Evolutionary conservation across 64 coral and sea anemone species (phyloP), one percentile per base, ranked within the genome.

Genomic region (Trachythela sp.): DNA sequence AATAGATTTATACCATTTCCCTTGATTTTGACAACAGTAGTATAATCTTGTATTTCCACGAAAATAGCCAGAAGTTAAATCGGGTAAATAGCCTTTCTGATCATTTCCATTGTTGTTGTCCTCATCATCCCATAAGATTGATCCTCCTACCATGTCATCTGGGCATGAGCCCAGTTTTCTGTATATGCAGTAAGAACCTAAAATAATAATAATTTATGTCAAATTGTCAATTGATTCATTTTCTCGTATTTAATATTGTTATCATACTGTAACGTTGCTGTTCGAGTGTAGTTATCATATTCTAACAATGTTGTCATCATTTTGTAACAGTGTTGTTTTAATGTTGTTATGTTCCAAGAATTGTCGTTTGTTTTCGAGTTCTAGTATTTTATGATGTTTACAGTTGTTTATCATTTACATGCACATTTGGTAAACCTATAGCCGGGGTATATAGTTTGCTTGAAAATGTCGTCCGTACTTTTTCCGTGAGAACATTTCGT

Each of bases 11-110:
- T 37, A 2, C 75, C 75, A 80, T 37, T 20, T 37, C 37, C 75
- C 75, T 37, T 80, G 30, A 39, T 37, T 80, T 80, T 80, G 75
- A 35, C 75, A 80, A 37, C 75, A 80, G 17, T 80, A 80, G 75
- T 80, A 34, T 17, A 80, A 80, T 64, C 10, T 35, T n/a, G 15
- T 37, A 37, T 39, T 30, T 3, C 18, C 33, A 39, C 11, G 11
- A 45, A 45, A 45, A 45, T n/a, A n/a, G n/a, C 0, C 68, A 72
- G 35, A 11, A 80, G 0, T 10, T 0, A 35, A 39, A 80, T 39
- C 75, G 35, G 75, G 37, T 2, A 80, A 1, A 37, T 80, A 39
- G 15, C 75, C 37, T 15, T 80, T 20, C 9, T 9, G 37, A 80
- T 20, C 8, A 27, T 27, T 27, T 8, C 13, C 26, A 27, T 35